Base-by-base conservation (phyloP, 2,113 vertebrate species). In the Brachyhypopomus occidentalis region DNA sequence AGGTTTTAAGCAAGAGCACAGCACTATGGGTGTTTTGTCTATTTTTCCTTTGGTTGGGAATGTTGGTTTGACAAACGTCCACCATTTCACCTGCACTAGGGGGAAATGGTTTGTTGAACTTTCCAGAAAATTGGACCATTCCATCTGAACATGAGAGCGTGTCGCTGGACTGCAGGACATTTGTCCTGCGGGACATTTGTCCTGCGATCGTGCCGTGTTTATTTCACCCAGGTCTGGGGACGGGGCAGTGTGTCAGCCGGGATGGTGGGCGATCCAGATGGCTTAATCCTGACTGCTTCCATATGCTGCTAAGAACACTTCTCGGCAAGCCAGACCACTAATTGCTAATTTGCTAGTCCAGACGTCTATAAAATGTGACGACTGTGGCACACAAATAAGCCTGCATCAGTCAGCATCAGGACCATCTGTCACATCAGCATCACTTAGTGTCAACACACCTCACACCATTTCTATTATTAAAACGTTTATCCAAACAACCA, bases 241-340 rank as follows among this genome's bases (percentile, higher is more conserved):
- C 45, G 45, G 79, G 74, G 78, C 90, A 89, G 78, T 92, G 86
- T 81, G 90, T 94, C 90, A 93, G 82, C 70, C n/a, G 52, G 84
- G 25, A 86, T 75, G 81, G 36, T 88, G 84, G 86, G 92, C 87
- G 52, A 77, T 58, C 84, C 88, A 89, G 91, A 92, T 88, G 89
- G 87, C 70, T 45, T 84, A 86, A 83, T 71, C 79, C 19, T 88
- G 88, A 94, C 92, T 90, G 91, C 85, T 92, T 91, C 92, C 93
- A 92, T 90, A 91, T 94, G 92, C 60, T 70, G 66, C 78, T 70
- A 38, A 75, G 80, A 79, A 82, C 80, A 52, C 48, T 59, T 79
- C 76, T 2, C 52, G 55, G 55, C n/a, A 62, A 84, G 77, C 62
- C 59, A 74, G 63, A 55, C 60, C 34, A 56, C 58, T 80, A 73